These are phyloP conservation scores for Cydia pomonella DNA, from an alignment of 1,140 invertebrate genomes.

Conservation along the genomic window DNA sequence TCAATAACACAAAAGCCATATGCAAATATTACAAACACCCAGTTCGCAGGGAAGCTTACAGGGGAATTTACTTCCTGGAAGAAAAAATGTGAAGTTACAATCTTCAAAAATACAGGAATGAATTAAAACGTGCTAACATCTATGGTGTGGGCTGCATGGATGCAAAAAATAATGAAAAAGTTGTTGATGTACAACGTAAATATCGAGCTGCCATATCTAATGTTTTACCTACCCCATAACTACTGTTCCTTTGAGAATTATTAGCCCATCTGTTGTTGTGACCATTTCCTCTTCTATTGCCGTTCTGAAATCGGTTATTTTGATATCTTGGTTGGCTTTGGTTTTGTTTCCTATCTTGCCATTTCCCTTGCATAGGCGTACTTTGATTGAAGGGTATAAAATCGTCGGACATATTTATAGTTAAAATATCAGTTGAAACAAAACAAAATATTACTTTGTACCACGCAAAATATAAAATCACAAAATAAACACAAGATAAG, in stretches of 20 bases:
- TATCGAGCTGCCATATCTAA: no score
- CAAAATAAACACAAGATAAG: background rate
- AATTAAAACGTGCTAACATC: no score
- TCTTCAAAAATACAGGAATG: no score
- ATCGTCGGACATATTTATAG: slow-evolving; percentile 63
- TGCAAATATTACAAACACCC: no score
- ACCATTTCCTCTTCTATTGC: slow-evolving; percentile 44
- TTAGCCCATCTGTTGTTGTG: slow-evolving; percentile 55
- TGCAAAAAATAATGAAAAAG: no score
- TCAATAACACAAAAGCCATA: no score
- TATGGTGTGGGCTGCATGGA: no score
- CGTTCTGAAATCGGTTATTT: slow-evolving; percentile 51
- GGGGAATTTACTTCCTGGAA: no score
- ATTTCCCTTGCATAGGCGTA: slow-evolving; percentile 61
- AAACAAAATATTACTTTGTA: background rate
- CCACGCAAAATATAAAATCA: no score
- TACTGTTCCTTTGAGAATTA: slow-evolving; percentile 58
- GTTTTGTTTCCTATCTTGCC: slow-evolving; percentile 52
- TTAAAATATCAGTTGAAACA: background rate
- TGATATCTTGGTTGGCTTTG: slow-evolving; percentile 44
- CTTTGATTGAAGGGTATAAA: slow-evolving; percentile 73
- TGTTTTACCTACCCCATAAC: slow-evolving; percentile 54
- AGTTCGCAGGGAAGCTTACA: no score
- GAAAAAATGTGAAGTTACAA: no score
- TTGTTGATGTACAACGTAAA: no score